Evolutionary conservation across 2,797 vertebrate species (phyloP), one percentile per base, ranked within the genome.

Genomic region (Apodemus agrarius): DNA sequence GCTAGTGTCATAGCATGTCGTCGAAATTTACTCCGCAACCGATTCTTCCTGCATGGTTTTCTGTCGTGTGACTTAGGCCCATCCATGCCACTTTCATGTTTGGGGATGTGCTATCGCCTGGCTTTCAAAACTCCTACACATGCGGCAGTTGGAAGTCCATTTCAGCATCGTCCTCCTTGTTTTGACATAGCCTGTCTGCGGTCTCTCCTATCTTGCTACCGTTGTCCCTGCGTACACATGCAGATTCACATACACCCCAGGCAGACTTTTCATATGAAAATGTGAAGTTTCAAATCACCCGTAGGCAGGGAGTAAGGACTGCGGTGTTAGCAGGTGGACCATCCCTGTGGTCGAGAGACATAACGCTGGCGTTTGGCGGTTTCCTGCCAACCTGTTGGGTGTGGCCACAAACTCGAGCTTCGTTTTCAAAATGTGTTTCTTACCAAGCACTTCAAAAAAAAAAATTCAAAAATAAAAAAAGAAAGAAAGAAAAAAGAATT

Each of bases 311-410:
- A 97, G 82, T 96, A 80, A 97, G 34, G 52, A 76, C 13, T 96
- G 93, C 96, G 91, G 83, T 98, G 97, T 98, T 97, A 96, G 88
- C 43, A 93, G 94, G 97, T 97, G 95, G 98, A 94, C 97, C 96
- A 89, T 74, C 91, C 95, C 83, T 84, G 97, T 98, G 94, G 97
- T 97, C 94, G 96, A 96, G 96, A 97, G 96, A 91, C 96, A 96
- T 97, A 40, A 46, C 46, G 46, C 95, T 89, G 31, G 26, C 83
- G 72, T 97, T 97, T 97, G 93, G 97, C 97, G 98, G 43, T 97
- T 98, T 97, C 97, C 91, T 93, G 82, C 97, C 93, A 95, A 65
- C 92, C 97, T 97, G 81, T 89, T 93, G 89, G 96, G 94, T 49
- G 90, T 85, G 97, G 94, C 90, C 97, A 95, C 93, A 75, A 37